Evolutionary conservation across 2,797 vertebrate species (phyloP), one percentile per base, ranked within the genome.

Genomic region (Phalanger gymnotis): DNA sequence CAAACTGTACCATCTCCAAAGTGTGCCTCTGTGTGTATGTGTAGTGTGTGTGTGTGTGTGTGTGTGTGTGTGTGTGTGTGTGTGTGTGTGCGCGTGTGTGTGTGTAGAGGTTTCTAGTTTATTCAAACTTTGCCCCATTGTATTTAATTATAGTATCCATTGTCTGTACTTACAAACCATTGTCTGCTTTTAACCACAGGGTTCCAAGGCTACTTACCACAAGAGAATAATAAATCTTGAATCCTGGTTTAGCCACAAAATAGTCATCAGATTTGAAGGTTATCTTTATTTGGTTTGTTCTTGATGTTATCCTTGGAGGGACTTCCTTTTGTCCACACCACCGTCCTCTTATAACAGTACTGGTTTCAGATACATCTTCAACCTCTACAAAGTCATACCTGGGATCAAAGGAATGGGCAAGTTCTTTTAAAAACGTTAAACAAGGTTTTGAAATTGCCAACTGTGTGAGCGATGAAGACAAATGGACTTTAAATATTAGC

Each of bases 301-400:
- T 99, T 81, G 99, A 99, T 58, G 98, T 99, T 98, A 99, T 98
- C 97, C 98, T 99, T n/a, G 99, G 99, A 57, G 99, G 99, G 13
- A 98, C 98, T 87, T 99, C 99, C 94, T 99, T 99, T 97, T 99
- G 99, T 53, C 99, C 99, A 95, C 99, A 99, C 99, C 99, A 99
- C 40, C 99, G 99, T 56, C 99, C 99, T 99, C 99, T 99, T 97
- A 99, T 99, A 95, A 99, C 98, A 0, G 99, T 99, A 96, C 99
- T 99, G 93, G 99, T 99, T 98, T 99, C 99, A 0, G 99, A 99
- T 66, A 99, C 96, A 97, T 99, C 99, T 98, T 99, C 99, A 97
- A 99, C 99, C 98, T 99, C 99, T 98, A 99, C 99, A 98, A 99
- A 99, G 98, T 99, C 99, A 98, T 99, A 99, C 98, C 99, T 99